Percentiles rank a stretch among this genome's conserved stretches.
phyloP scores from a whole-genome alignment of 2,113 vertebrate genomes.

The Heterotis niloticus region DNA sequence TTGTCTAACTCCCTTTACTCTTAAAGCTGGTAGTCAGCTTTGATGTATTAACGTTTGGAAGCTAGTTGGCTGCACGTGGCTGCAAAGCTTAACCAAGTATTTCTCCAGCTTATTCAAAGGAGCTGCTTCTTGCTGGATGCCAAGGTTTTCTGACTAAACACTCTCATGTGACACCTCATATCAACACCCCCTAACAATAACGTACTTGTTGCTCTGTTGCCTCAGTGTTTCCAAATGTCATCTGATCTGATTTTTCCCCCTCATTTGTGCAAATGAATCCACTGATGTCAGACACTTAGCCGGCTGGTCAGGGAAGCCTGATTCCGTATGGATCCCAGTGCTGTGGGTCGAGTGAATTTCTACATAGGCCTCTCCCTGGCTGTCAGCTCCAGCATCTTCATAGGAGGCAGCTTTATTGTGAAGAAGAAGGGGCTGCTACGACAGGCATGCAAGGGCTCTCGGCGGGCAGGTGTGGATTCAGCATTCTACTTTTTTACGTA shows the following conservation, averaged over 20 bases:
- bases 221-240: too few relatives aligned
- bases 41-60: neutral
- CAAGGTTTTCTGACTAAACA: neutral
- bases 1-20: too few relatives aligned
- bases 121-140: neutral
- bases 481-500: too few relatives aligned
- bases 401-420: conserved; percentile 73
- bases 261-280: too few relatives aligned
- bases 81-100: neutral
- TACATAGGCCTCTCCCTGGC: conserved; percentile 69
- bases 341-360: conserved; percentile 52
- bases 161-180: neutral
- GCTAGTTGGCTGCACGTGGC: neutral
- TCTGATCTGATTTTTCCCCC: too few relatives aligned
- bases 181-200: conserved; percentile 14
- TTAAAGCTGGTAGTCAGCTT: too few relatives aligned
- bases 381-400: conserved; percentile 70
- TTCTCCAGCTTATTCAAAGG: neutral
- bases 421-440: conserved; percentile 79
- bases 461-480: conserved; percentile 68
- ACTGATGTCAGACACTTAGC: neutral
- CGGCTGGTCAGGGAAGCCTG: too few relatives aligned
- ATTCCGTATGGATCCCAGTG: conserved; percentile 55
- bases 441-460: conserved; percentile 61
- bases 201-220: neutral